These are phyloP conservation scores for Climacteris rufus DNA, from an alignment of 2,113 vertebrate species.

Conservation along the genomic window DNA sequence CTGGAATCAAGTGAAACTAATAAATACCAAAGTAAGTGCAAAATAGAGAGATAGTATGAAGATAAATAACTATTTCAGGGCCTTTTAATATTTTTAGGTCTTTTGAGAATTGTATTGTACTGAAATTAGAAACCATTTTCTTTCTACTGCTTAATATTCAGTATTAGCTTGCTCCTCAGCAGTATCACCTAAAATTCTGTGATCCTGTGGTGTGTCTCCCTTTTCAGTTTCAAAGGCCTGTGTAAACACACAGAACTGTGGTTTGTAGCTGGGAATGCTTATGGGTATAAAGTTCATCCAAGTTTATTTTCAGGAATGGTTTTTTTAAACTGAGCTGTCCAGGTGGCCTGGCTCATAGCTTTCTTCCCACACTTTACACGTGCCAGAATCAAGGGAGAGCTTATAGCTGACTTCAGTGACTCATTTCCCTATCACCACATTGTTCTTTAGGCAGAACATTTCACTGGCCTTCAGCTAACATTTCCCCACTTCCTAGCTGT, in stretches of 20 bases:
- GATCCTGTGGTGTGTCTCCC: background rate
- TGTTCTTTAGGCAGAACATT: background rate
- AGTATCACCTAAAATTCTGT: background rate
- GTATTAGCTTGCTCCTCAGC: background rate
- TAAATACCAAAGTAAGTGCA: background rate
- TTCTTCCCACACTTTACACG: background rate
- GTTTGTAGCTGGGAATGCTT: background rate
- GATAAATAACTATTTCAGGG: background rate
- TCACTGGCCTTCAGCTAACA: background rate
- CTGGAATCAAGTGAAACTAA: background rate
- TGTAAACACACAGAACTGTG: background rate
- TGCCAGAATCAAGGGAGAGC: background rate
- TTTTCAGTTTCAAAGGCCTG: background rate
- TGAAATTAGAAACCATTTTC: background rate
- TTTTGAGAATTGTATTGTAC: background rate
- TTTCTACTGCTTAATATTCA: background rate
- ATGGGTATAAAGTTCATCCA: background rate
- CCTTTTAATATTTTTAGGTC: background rate
- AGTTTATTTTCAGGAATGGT: constrained; percentile 17
- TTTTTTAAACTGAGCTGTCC: background rate
- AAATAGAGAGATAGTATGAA: background rate
- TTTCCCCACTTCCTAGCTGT: background rate
- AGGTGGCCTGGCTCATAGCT: constrained; percentile 21
- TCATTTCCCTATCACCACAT: background rate
- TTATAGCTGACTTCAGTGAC: background rate